Percentiles rank a stretch among this genome's conserved stretches.
phyloP scores from a whole-genome alignment of 1,140 invertebrate species.

The Meloidogyne floridensis region DNA sequence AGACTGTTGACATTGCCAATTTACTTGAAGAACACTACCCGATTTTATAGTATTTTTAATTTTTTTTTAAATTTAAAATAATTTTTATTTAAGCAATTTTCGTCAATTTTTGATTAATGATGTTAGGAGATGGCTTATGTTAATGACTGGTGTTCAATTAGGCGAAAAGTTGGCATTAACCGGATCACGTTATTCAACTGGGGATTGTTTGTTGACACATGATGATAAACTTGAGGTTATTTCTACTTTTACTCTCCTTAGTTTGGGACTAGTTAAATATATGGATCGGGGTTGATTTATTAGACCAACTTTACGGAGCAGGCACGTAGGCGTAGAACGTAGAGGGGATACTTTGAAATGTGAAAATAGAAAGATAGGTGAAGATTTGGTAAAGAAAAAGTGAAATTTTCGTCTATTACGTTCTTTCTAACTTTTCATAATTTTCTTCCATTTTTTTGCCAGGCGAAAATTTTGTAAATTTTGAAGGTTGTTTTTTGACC shows the following conservation, averaged over 20 bases:
- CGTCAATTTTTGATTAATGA: constrained; percentile 34
- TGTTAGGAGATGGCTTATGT: constrained; percentile 39
- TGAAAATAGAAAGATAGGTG: too few relatives aligned
- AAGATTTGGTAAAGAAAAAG: too few relatives aligned
- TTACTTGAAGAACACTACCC: constrained; percentile 44
- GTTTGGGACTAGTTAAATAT: too few relatives aligned
- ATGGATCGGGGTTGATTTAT: too few relatives aligned
- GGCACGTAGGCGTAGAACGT: too few relatives aligned
- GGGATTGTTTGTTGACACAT: constrained; percentile 34
- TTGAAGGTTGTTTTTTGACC: too few relatives aligned
- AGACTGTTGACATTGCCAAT: constrained; percentile 40
- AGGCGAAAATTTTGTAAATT: too few relatives aligned
- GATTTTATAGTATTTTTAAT: neutral
- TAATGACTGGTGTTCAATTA: constrained; percentile 41
- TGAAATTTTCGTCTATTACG: too few relatives aligned
- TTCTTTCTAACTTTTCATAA: too few relatives aligned
- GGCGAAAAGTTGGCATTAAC: constrained; percentile 46
- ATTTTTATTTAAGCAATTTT: constrained; percentile 26
- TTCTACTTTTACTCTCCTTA: neutral
- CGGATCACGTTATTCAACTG: constrained; percentile 37
- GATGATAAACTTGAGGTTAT: constrained; percentile 41
- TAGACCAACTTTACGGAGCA: too few relatives aligned
- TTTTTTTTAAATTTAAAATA: neutral
- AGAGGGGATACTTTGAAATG: too few relatives aligned
- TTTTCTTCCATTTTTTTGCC: too few relatives aligned